phyloP scores from a whole-genome alignment of 2,888 invertebrate genomes.

The Priocnemis perturbator region DNA sequence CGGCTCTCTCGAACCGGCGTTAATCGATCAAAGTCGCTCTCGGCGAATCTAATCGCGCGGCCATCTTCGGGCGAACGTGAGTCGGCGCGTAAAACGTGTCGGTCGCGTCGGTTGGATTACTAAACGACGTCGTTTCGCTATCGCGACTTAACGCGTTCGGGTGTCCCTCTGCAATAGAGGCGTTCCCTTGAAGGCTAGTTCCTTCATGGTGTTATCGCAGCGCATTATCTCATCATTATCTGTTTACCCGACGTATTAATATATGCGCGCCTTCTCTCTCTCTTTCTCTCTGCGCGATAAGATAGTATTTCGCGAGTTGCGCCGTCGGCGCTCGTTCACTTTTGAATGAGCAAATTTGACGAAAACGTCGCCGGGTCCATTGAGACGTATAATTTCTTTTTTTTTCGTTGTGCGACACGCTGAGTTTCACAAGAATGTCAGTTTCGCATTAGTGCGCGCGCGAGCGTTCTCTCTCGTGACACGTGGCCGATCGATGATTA shows the following conservation, averaged over 20 bases:
- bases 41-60: too few relatives aligned
- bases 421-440: too few relatives aligned
- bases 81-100: background rate
- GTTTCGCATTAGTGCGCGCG: too few relatives aligned
- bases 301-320: slow-evolving; percentile 58
- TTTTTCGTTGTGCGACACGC: too few relatives aligned
- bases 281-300: slow-evolving; percentile 49
- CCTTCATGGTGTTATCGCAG: slow-evolving; percentile 35
- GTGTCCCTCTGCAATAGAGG: slow-evolving; percentile 13
- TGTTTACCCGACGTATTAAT: slow-evolving; percentile 60
- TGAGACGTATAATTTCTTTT: too few relatives aligned
- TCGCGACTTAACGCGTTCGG: slow-evolving; percentile 10
- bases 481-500: slow-evolving; percentile 8
- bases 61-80: too few relatives aligned
- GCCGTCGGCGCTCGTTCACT: background rate
- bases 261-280: slow-evolving; percentile 41
- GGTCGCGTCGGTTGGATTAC: slow-evolving; percentile 15
- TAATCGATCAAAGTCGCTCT: too few relatives aligned
- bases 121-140: slow-evolving; percentile 14
- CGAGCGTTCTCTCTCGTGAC: background rate
- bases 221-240: slow-evolving; percentile 56
- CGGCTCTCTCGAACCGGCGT: too few relatives aligned
- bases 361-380: too few relatives aligned
- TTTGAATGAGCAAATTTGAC: background rate
- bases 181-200: slow-evolving; percentile 37